Conservation (phyloP, 2,888 invertebrate species). For the Protophormia terraenovae region DNA sequence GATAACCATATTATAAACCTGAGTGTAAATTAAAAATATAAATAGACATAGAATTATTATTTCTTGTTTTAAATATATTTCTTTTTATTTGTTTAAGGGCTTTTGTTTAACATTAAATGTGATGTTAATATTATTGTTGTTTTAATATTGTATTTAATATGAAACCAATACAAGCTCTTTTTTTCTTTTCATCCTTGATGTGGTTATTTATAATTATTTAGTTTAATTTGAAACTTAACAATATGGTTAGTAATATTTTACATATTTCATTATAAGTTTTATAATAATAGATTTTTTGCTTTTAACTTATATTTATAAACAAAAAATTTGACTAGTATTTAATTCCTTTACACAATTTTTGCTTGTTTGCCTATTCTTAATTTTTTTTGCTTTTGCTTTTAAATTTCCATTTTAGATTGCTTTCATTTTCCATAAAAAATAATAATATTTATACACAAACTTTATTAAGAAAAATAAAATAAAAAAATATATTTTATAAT, state of each 20-base stretch:
- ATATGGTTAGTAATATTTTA: constrained; percentile 65
- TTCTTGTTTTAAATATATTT: constrained; percentile 67
- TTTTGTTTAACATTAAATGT: constrained; percentile 59
- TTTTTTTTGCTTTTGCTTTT: constrained; percentile 46
- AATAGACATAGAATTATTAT: too few relatives aligned
- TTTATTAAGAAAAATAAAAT: constrained; percentile 9
- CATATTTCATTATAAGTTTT: constrained; percentile 61
- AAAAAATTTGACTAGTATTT: constrained; percentile 78
- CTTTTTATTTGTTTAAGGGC: constrained; percentile 58
- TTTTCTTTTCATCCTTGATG: constrained; percentile 39
- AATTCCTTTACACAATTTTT: constrained; percentile 76
- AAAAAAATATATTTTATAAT: constrained; percentile 3
- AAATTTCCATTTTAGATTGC: constrained; percentile 58
- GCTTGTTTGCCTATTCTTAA: constrained; percentile 56
- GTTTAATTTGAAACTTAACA: constrained; percentile 55
- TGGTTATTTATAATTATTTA: constrained; percentile 47
- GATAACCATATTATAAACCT: too few relatives aligned
- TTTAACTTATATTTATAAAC: constrained; percentile 72
- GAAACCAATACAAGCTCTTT: constrained; percentile 61
- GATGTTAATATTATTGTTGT: constrained; percentile 51
- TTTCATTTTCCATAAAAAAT: constrained; percentile 57
- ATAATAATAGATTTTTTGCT: constrained; percentile 48
- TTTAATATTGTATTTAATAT: constrained; percentile 29
- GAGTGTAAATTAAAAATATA: too few relatives aligned
- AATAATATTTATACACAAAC: constrained; percentile 28